Conservation (phyloP, 2,797 vertebrate species). For the Linurgus olivaceus region DNA sequence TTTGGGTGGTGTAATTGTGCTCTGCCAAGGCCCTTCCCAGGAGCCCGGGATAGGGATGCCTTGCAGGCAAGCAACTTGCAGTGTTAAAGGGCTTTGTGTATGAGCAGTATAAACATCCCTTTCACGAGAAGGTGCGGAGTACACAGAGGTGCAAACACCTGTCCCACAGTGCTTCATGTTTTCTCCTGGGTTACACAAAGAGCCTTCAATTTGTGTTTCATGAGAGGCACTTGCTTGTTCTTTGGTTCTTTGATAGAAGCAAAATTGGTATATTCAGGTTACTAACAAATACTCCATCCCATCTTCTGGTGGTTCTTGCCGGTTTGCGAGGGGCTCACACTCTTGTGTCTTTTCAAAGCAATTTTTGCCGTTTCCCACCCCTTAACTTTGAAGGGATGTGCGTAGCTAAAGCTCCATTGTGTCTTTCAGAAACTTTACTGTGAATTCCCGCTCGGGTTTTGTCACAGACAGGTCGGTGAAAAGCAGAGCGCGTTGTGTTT, state of each 20-base stretch:
- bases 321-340: background rate
- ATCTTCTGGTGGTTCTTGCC: accelerated
- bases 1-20: background rate
- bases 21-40: background rate
- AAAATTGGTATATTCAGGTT: background rate
- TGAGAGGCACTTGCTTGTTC: background rate
- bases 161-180: accelerated
- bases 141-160: background rate
- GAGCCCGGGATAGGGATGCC: background rate
- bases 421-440: background rate
- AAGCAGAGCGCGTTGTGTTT: accelerated
- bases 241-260: background rate
- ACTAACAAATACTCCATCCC: background rate
- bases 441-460: background rate
- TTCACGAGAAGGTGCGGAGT: accelerated
- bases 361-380: background rate
- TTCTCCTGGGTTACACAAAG: background rate
- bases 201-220: background rate
- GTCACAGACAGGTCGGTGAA: accelerated
- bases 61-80: background rate
- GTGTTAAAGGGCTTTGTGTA: background rate
- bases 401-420: background rate
- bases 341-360: background rate
- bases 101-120: background rate
- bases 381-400: background rate